Percentiles rank a stretch among this genome's conserved stretches.
phyloP scores from a whole-genome alignment of 2,797 vertebrate species.

The Steatocranus sp. region DNA sequence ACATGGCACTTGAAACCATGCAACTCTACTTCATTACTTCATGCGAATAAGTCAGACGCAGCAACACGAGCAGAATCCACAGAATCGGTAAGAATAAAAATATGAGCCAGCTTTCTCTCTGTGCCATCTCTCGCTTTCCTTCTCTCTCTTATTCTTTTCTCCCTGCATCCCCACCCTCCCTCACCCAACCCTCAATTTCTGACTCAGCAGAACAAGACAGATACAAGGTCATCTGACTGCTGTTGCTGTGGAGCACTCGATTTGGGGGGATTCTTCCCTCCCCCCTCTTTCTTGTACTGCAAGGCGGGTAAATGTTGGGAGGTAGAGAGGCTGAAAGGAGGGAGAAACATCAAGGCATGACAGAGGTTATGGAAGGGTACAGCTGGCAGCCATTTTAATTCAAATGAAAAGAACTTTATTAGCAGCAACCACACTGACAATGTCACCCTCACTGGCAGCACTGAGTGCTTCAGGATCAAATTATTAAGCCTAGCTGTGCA shows the following conservation, averaged over 20 bases:
- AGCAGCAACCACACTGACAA: slow-evolving; percentile 34
- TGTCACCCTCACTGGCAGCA: slow-evolving; percentile 13
- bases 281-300: slow-evolving; percentile 39
- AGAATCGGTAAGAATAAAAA: slow-evolving; percentile 7
- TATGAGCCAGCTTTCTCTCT: background rate
- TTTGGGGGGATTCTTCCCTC: slow-evolving; percentile 46
- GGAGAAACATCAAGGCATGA: slow-evolving; percentile 39
- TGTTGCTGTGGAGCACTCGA: slow-evolving; percentile 74
- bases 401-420: slow-evolving; percentile 66
- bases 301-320: slow-evolving; percentile 4
- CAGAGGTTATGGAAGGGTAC: slow-evolving; percentile 70
- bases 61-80: slow-evolving; percentile 5
- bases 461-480: background rate
- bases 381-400: slow-evolving; percentile 71
- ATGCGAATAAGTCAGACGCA: slow-evolving; percentile 30
- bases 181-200: slow-evolving; percentile 65
- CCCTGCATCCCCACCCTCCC: slow-evolving; percentile 5
- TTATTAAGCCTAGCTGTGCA: background rate
- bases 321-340: slow-evolving; percentile 7
- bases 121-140: slow-evolving; percentile 7
- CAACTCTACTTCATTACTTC: background rate
- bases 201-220: slow-evolving; percentile 76
- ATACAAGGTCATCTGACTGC: slow-evolving; percentile 77
- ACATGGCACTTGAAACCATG: background rate
- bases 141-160: slow-evolving; percentile 10